A percentile compares a stretch with the other conserved stretches of the same genome.
Evolutionary conservation across 2,797 vertebrate genomes (phyloP).

Genomic region (Sebastiscus albofasciatus): DNA sequence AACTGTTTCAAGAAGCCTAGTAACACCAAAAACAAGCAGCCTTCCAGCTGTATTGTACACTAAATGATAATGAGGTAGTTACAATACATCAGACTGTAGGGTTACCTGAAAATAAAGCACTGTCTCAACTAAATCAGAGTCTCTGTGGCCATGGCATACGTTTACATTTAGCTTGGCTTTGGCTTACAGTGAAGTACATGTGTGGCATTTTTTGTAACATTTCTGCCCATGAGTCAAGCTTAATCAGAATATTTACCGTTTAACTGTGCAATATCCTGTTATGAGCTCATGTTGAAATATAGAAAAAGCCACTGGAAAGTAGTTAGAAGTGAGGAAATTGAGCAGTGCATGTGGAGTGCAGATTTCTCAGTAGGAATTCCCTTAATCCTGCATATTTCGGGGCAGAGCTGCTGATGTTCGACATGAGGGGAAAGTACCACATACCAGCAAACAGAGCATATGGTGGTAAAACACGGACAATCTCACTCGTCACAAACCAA

Average conservation of each 20-base stretch:
- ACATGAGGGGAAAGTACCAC: constrained; percentile 43
- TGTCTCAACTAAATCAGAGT: background rate
- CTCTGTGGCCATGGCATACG: background rate
- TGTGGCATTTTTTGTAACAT: background rate
- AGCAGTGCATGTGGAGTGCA: background rate
- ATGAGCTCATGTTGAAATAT: constrained; percentile 1
- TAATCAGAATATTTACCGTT: background rate
- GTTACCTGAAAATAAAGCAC: background rate
- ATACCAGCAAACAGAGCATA: constrained; percentile 41
- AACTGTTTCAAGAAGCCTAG: background rate
- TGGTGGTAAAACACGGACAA: constrained; percentile 38
- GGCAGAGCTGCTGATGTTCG: constrained; percentile 41
- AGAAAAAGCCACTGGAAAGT: background rate
- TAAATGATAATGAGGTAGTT: background rate
- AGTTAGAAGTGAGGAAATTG: background rate
- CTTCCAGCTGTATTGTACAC: background rate
- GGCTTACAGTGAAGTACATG: background rate
- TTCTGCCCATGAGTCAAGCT: constrained; percentile 1
- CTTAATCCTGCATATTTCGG: constrained; percentile 36
- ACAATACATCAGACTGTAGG: background rate
- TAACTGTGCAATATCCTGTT: background rate
- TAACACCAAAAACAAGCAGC: background rate
- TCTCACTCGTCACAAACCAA: constrained; percentile 24
- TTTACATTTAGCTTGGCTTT: constrained; percentile 2
- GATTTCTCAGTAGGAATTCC: constrained; percentile 44